Evolutionary conservation across 2,113 vertebrate species (phyloP).

Genomic region (Corynorhinus townsendii): DNA sequence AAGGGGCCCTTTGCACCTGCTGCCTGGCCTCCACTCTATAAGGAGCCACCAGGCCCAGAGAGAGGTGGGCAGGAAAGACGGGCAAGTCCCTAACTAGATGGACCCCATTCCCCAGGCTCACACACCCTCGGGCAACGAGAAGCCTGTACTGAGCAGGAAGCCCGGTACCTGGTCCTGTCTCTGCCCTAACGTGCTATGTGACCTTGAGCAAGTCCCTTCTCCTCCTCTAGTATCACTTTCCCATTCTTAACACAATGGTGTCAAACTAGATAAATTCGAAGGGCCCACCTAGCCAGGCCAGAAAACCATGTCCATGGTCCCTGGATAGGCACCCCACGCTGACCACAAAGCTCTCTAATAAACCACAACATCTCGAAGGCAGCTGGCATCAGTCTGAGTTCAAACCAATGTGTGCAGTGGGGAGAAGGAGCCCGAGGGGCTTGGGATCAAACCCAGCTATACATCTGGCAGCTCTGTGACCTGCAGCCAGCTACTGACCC

Average conservation of each 20-base stretch:
- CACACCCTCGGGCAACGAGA: not conserved
- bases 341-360: not conserved
- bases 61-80: not conserved
- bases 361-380: not conserved
- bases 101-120: not conserved
- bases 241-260: not conserved
- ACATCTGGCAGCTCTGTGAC: not conserved
- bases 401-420: fast-evolving
- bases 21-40: not conserved
- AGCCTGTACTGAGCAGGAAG: fast-evolving
- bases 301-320: not conserved
- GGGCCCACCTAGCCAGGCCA: not conserved
- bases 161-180: not conserved
- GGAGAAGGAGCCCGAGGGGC: not conserved
- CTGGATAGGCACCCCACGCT: not conserved
- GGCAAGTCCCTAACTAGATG: not conserved
- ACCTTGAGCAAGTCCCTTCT: not conserved
- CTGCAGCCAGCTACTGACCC: not conserved
- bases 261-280: not conserved
- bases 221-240: not conserved
- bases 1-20: not conserved
- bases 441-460: not conserved
- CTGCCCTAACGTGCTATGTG: not conserved
- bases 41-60: not conserved
- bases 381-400: not conserved